Percentiles rank a stretch among this genome's conserved stretches.
These are phyloP conservation scores for Paradoxurus hermaphroditus DNA, from an alignment of 2,113 vertebrate species.

Conservation along the genomic window DNA sequence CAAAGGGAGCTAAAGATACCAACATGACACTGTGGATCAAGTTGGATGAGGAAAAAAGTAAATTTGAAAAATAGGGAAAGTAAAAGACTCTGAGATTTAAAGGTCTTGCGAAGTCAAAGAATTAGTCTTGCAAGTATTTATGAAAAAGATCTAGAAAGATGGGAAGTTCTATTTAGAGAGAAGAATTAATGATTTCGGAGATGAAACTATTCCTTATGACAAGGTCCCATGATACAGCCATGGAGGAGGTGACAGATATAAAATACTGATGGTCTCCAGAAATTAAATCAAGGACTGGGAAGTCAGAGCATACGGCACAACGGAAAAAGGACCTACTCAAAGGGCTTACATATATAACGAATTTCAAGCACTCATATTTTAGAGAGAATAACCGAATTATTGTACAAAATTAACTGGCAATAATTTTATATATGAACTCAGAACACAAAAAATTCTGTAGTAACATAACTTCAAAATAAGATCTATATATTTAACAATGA, in stretches of 20 bases:
- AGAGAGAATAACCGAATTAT: neutral
- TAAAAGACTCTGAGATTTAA: constrained; percentile 28
- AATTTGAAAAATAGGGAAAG: neutral
- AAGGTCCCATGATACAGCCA: neutral
- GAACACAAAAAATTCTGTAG: constrained; percentile 30
- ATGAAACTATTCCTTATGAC: constrained; percentile 27
- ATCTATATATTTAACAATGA: neutral
- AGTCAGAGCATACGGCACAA: neutral
- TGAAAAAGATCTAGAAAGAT: neutral
- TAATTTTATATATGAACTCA: constrained; percentile 32
- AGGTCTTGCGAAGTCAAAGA: constrained; percentile 25
- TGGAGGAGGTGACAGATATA: neutral
- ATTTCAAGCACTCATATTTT: neutral
- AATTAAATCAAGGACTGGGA: neutral
- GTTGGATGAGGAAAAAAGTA: neutral
- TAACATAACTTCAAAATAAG: constrained; percentile 36
- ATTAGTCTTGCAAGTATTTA: neutral
- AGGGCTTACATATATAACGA: neutral
- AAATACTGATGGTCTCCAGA: neutral
- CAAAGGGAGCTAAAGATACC: neutral
- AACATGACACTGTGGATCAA: neutral
- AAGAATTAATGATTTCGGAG: constrained; percentile 3
- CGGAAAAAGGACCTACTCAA: neutral
- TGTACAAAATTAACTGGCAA: neutral
- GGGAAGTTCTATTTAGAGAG: neutral